Percentiles rank a stretch among this genome's conserved stretches.
These are phyloP conservation scores for Mantis religiosa DNA, from an alignment of 2,888 invertebrate species.

Conservation along the genomic window DNA sequence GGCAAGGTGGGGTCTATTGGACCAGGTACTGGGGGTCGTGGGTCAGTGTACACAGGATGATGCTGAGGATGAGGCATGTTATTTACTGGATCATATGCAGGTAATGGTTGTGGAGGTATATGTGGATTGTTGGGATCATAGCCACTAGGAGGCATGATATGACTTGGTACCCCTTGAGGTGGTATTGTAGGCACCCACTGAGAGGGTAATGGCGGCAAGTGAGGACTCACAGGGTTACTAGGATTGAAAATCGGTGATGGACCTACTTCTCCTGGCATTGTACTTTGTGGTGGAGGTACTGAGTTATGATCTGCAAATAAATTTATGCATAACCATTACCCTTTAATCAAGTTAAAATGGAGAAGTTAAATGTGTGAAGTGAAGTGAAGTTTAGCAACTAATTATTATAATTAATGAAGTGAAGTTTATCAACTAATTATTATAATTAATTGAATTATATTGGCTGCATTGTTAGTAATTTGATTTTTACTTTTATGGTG, in stretches of 20 bases:
- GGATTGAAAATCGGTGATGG: constrained; percentile 20
- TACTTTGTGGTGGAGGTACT: constrained; percentile 18
- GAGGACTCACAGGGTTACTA: constrained; percentile 9
- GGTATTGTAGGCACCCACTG: not conserved
- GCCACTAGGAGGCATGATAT: constrained; percentile 1
- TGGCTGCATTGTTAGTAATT: no score
- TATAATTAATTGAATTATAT: no score
- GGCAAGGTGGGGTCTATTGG: constrained; percentile 33
- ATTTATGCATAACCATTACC: not conserved
- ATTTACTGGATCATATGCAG: constrained; percentile 12
- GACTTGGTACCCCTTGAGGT: constrained; percentile 29
- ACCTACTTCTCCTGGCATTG: constrained; percentile 19
- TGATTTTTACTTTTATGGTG: no score
- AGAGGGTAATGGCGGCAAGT: constrained; percentile 6
- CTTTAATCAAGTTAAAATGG: not conserved
- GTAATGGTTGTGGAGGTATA: constrained; percentile 24
- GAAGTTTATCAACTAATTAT: no score
- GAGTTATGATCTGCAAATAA: constrained; percentile 22
- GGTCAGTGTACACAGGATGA: not conserved
- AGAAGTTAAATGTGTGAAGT: no score
- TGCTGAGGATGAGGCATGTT: not conserved
- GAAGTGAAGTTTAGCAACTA: no score
- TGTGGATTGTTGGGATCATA: constrained; percentile 27
- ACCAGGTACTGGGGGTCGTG: constrained; percentile 14
- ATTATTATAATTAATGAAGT: no score